Base-by-base conservation (phyloP, 2,888 invertebrate species). In the Catocala nupta region DNA sequence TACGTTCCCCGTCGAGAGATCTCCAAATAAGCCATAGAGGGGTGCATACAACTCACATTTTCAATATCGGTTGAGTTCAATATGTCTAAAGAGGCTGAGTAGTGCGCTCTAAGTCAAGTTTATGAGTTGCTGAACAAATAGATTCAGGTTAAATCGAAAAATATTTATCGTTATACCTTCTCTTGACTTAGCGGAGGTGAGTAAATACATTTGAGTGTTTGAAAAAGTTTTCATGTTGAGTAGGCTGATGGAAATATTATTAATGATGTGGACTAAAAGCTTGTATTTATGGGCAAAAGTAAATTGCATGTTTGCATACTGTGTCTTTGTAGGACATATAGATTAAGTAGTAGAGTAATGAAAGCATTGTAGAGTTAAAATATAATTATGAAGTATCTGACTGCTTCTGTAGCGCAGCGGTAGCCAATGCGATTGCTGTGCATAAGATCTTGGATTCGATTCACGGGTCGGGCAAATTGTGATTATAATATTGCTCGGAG, bases 31-130 rank as follows among this genome's bases (percentile, higher is more conserved):
- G 78, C 80, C 84, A 88, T 80, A 71, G 78, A 77, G 81, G 81
- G 78, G 69, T 83, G 86, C 83, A 82, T 83, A 85, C 82, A 84
- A 83, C 86, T 82, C 80, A 81, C 82, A 84, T 85, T 87, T 85
- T 85, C 89, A 89, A 89, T 89, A 89, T 85, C 84, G 67, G 65
- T 73, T 65, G 75, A 75, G 75, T 73, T 82, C 89, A 90, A 90
- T 90, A 90, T 86, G 79, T 84, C 81, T 84, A 77, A 73, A 84
- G 85, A 75, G 86, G 71, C 77, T 70, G 77, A 82, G 77, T 80
- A 84, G 83, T 76, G 78, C 77, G 68, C 58, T 85, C 82, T 90
- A 89, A 90, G 88, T 89, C 88, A 85, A 84, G 84, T 87, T 90
- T 90, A 89, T 90, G 88, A 89, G 86, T 78, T 76, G 62, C 77